Percentiles rank a stretch among this genome's conserved stretches.
These are phyloP conservation scores for Halcyon badia DNA, from an alignment of 2,797 vertebrate genomes.

Conservation along the genomic window DNA sequence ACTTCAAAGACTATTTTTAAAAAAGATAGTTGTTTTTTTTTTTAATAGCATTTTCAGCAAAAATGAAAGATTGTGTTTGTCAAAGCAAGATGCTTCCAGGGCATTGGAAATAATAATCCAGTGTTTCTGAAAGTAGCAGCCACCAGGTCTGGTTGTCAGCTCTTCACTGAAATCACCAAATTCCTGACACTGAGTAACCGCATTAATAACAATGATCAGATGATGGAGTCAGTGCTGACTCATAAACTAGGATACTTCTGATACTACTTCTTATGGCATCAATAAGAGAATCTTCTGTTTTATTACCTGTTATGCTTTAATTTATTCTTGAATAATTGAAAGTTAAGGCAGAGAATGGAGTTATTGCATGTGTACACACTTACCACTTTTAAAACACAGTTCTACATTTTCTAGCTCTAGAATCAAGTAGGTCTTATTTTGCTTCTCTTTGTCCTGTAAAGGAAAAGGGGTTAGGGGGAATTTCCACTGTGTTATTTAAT, in stretches of 20 bases:
- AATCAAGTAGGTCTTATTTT: not conserved
- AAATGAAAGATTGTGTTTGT: not conserved
- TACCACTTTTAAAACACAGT: not conserved
- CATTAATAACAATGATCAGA: not conserved
- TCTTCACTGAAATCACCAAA: not conserved
- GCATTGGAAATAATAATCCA: not conserved
- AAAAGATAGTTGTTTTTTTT: not conserved
- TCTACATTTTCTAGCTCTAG: not conserved
- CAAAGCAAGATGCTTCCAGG: not conserved
- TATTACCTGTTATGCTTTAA: not conserved
- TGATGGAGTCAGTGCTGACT: not conserved
- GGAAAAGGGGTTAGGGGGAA: fast-evolving
- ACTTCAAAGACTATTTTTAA: not conserved
- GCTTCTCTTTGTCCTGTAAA: not conserved
- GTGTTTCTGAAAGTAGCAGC: not conserved
- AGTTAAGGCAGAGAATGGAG: not conserved
- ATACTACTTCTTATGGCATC: not conserved
- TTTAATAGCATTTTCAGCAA: not conserved
- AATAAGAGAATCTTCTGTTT: not conserved
- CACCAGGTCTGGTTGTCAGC: not conserved
- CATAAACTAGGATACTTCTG: not conserved
- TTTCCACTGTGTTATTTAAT: not conserved
- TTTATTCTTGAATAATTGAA: not conserved
- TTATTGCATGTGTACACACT: not conserved
- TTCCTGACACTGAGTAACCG: not conserved